phyloP scores from a whole-genome alignment of 2,888 invertebrate genomes.

The Leptinotarsa haldemani region DNA sequence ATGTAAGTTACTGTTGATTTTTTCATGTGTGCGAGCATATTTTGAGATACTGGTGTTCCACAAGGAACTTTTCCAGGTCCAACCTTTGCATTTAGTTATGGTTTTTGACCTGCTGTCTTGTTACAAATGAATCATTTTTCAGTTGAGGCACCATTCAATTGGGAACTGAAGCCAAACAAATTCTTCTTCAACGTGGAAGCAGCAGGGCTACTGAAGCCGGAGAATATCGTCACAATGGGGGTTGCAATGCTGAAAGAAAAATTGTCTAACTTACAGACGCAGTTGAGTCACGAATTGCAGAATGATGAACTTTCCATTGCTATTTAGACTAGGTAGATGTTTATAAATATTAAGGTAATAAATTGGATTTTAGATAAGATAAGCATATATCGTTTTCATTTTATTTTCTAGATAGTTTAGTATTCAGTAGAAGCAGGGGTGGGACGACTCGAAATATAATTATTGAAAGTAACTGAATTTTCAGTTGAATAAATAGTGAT shows the following conservation, averaged over 20 bases:
- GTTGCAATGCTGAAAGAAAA: conserved; percentile 94
- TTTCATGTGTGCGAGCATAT: conserved; percentile 5
- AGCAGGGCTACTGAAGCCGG: conserved; percentile 92
- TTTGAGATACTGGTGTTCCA: neutral
- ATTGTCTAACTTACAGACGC: conserved; percentile 93
- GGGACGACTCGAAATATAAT: no score
- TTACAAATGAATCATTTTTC: conserved; percentile 43
- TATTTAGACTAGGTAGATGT: conserved; percentile 31
- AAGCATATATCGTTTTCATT: neutral
- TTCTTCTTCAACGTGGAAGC: conserved; percentile 98
- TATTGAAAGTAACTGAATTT: no score
- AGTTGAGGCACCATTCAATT: conserved; percentile 93
- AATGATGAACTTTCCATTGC: conserved; percentile 82
- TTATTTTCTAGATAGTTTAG: neutral
- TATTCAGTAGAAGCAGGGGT: neutral
- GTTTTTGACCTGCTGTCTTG: no score
- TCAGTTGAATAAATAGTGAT: no score
- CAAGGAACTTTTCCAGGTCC: neutral
- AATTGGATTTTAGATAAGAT: neutral
- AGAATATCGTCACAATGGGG: conserved; percentile 96
- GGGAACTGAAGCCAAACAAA: conserved; percentile 96
- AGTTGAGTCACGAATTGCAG: conserved; percentile 87
- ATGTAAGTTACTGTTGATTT: conserved; percentile 67
- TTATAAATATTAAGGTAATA: conserved; percentile 18
- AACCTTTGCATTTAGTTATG: no score